A percentile compares a stretch with the other conserved stretches of the same genome.
These are phyloP conservation scores for Rhodinocichla rosea DNA, from an alignment of 2,113 vertebrate species.

Conservation along the genomic window DNA sequence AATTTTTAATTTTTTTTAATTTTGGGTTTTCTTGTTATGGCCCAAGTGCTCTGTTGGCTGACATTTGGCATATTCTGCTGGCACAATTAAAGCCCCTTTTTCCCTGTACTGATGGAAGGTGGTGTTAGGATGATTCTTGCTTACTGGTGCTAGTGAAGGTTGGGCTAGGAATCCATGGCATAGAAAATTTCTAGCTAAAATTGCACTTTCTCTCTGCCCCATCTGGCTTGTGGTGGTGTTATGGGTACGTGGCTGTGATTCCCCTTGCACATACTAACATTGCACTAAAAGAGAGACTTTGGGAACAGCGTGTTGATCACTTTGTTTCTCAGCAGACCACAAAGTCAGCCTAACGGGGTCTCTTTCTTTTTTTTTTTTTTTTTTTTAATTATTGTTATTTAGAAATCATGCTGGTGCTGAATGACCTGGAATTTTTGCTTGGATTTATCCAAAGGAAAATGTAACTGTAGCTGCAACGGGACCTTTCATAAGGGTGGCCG, in stretches of 20 bases:
- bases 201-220: slow-evolving; percentile 64
- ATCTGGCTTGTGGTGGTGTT: slow-evolving; percentile 29
- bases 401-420: slow-evolving; percentile 60
- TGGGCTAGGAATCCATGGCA: slow-evolving; percentile 24
- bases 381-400: slow-evolving; percentile 47
- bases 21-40: background rate
- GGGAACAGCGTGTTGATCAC: slow-evolving; percentile 66
- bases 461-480: slow-evolving; percentile 26
- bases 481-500: slow-evolving; percentile 34
- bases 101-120: background rate
- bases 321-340: slow-evolving; percentile 46
- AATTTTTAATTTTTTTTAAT: background rate
- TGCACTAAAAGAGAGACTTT: slow-evolving; percentile 65
- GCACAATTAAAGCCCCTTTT: background rate
- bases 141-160: slow-evolving; percentile 49
- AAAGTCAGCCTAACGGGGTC: slow-evolving; percentile 6
- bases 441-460: slow-evolving; percentile 63
- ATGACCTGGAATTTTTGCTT: slow-evolving; percentile 63
- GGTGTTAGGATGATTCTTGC: background rate
- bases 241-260: slow-evolving; percentile 58
- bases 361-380: background rate
- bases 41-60: background rate
- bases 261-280: slow-evolving; percentile 59
- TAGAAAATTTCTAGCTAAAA: slow-evolving; percentile 52
- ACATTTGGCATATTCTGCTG: background rate